Conservation (phyloP, 2,888 invertebrate species). For the Rhodophaea formosa region DNA sequence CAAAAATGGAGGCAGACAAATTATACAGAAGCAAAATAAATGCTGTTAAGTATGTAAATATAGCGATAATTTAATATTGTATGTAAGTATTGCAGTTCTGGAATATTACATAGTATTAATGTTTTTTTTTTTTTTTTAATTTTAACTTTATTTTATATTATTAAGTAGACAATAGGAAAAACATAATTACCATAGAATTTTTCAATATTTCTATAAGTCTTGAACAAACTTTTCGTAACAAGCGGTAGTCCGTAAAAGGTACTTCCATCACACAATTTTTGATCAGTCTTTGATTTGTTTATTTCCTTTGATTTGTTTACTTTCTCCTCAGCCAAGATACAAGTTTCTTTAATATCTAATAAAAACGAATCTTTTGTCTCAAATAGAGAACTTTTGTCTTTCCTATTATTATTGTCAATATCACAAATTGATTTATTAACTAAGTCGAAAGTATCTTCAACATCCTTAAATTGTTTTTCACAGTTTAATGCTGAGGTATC, state of each 20-base stretch:
- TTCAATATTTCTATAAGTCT: conserved; percentile 88
- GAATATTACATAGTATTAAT: too few relatives aligned
- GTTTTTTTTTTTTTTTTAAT: too few relatives aligned
- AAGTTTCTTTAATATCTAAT: conserved; percentile 61
- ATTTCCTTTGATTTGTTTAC: conserved; percentile 29
- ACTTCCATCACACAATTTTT: conserved; percentile 28
- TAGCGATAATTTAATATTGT: too few relatives aligned
- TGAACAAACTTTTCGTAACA: conserved; percentile 85
- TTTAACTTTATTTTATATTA: too few relatives aligned
- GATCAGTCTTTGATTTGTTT: conserved; percentile 26
- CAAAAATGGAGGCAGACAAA: too few relatives aligned
- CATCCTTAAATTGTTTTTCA: conserved; percentile 43
- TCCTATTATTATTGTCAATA: conserved; percentile 43
- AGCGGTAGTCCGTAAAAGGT: conserved; percentile 90
- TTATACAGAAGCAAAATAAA: too few relatives aligned
- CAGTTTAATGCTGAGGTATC: conserved; percentile 31
- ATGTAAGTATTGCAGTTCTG: too few relatives aligned
- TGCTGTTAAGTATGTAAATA: too few relatives aligned
- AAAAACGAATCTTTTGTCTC: conserved; percentile 71
- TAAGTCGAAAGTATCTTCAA: conserved; percentile 71
- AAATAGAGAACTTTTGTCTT: conserved; percentile 47
- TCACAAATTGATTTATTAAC: conserved; percentile 77
- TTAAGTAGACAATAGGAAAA: too few relatives aligned
- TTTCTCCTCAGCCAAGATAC: conserved; percentile 36
- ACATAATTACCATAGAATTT: conserved; percentile 87